A percentile compares a stretch with the other conserved stretches of the same genome.
These are phyloP conservation scores for Drosophila parthenogenetica DNA, from an alignment of 2,888 invertebrate genomes.

Conservation along the genomic window DNA sequence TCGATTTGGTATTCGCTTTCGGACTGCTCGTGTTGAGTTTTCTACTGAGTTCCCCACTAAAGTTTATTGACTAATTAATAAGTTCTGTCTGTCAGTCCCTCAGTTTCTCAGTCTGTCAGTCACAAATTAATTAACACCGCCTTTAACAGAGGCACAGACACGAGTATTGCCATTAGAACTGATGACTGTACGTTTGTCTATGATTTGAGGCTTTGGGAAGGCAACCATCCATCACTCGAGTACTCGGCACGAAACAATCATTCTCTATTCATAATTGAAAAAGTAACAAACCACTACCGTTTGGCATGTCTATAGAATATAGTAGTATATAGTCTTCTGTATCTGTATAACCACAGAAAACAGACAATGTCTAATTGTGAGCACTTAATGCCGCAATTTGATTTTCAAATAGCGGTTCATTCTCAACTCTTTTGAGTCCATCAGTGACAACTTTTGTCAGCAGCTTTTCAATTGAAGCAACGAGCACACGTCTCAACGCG, in stretches of 20 bases:
- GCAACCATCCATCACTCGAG: conserved; percentile 39
- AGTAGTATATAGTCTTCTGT: not conserved
- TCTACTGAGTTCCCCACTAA: conserved; percentile 26
- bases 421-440: conserved; percentile 37
- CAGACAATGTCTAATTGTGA: conserved; percentile 64
- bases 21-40: conserved; percentile 5
- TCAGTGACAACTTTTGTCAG: conserved; percentile 80
- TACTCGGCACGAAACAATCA: conserved; percentile 62
- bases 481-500: conserved; percentile 16
- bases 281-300: conserved; percentile 71
- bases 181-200: conserved; percentile 52
- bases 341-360: conserved; percentile 8
- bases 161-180: conserved; percentile 57
- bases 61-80: conserved; percentile 71
- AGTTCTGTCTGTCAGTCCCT: conserved; percentile 36
- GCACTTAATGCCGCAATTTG: conserved; percentile 75
- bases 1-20: not conserved
- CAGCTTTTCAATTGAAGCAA: conserved; percentile 71
- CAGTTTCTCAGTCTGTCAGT: conserved; percentile 34
- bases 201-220: conserved; percentile 10
- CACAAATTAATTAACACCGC: conserved; percentile 71
- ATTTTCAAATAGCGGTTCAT: conserved; percentile 64
- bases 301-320: conserved; percentile 46
- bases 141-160: conserved; percentile 29
- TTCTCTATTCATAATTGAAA: conserved; percentile 79